phyloP scores from a whole-genome alignment of 2,113 vertebrate species.

The Ondatra zibethicus region DNA sequence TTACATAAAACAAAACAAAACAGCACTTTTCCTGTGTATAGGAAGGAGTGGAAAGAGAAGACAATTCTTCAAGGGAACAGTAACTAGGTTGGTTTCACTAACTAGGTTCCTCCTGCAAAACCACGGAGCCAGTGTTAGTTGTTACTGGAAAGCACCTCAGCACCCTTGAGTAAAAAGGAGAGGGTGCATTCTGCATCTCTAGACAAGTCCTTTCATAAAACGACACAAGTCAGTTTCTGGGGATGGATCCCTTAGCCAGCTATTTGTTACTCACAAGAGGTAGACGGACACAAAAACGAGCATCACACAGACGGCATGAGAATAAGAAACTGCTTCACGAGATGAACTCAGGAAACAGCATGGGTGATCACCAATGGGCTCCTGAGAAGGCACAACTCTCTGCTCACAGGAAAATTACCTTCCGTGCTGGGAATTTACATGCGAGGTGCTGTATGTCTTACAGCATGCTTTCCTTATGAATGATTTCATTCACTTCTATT shows the following conservation, averaged over 20 bases:
- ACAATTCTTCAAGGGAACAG: conserved; percentile 65
- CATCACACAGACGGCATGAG: background rate
- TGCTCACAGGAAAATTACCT: conserved; percentile 9
- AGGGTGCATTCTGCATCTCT: background rate
- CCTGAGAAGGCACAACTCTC: background rate
- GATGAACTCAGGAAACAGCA: background rate
- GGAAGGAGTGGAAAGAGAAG: conserved; percentile 31
- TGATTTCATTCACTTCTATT: conserved; percentile 8
- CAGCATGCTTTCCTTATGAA: conserved; percentile 13
- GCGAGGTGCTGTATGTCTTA: conserved; percentile 1
- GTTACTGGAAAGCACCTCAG: conserved; percentile 28
- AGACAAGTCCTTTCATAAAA: conserved; percentile 31
- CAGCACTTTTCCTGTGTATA: background rate
- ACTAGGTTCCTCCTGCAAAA: conserved; percentile 69
- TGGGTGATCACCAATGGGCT: background rate
- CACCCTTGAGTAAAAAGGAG: background rate
- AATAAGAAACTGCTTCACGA: conserved; percentile 18
- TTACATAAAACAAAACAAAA: conserved; percentile 27
- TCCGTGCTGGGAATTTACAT: conserved; percentile 1
- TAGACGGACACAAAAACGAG: background rate
- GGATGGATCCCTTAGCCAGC: background rate
- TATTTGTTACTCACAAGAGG: background rate
- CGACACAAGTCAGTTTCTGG: conserved; percentile 20
- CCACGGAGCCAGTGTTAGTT: background rate
- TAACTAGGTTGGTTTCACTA: conserved; percentile 60